Evolutionary conservation across 1,140 invertebrate genomes (phyloP).

Genomic region (Drosophila arizonae): DNA sequence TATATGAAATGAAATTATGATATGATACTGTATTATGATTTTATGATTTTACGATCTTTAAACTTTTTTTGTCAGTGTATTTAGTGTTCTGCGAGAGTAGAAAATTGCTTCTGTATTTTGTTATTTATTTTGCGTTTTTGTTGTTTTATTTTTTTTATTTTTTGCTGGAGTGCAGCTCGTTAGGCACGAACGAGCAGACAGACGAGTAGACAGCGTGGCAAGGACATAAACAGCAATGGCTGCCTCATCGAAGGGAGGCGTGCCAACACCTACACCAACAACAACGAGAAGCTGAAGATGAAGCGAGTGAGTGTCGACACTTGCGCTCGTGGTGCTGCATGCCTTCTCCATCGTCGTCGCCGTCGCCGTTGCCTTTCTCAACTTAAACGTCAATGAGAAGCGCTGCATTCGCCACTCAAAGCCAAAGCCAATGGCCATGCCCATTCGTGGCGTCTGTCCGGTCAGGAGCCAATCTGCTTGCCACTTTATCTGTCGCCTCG

Average conservation of each 20-base stretch:
- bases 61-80: neutral
- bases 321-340: conserved; percentile 20
- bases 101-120: neutral
- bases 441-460: conserved; percentile 28
- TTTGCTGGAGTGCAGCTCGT: conserved; percentile 70
- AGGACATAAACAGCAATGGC: conserved; percentile 70
- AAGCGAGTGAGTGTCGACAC: conserved; percentile 26
- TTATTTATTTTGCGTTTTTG: conserved; percentile 5
- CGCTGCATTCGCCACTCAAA: conserved; percentile 57
- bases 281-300: neutral
- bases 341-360: no score
- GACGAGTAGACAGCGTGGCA: conserved; percentile 55
- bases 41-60: no score
- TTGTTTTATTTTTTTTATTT: neutral
- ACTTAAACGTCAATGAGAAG: conserved; percentile 67
- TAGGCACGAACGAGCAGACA: conserved; percentile 77
- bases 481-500: conserved; percentile 63
- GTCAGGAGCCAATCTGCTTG: conserved; percentile 73
- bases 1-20: no score
- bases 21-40: no score
- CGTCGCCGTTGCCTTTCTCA: neutral
- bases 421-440: conserved; percentile 12
- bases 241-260: conserved; percentile 29
- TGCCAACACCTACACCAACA: neutral
- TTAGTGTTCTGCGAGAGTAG: neutral